Evolutionary conservation across 2,797 vertebrate species (phyloP).

Genomic region (Pseudotriccus pelzelni): DNA sequence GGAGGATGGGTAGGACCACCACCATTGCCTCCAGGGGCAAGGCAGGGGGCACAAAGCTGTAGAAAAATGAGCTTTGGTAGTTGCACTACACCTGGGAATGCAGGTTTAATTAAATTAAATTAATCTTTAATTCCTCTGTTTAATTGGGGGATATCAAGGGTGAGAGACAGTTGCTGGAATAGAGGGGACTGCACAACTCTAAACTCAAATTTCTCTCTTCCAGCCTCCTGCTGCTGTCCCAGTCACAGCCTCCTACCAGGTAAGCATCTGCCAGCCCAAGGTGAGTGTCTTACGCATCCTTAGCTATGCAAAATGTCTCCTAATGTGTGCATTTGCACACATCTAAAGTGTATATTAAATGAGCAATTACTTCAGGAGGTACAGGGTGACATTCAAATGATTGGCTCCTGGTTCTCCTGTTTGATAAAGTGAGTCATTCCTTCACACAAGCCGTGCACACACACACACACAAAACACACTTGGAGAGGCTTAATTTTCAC

Average conservation of each 20-base stretch:
- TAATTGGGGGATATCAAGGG: background rate
- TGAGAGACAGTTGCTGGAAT: background rate
- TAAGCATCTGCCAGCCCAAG: background rate
- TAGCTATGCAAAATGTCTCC: background rate
- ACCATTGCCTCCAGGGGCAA: rapidly evolving
- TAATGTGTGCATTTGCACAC: background rate
- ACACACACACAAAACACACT: background rate
- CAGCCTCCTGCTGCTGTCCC: background rate
- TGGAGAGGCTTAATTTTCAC: background rate
- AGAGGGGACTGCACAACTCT: background rate
- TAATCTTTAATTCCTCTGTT: background rate
- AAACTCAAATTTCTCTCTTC: background rate
- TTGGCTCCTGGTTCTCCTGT: background rate
- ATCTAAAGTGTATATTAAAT: background rate
- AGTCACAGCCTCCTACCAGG: background rate
- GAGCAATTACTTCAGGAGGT: background rate
- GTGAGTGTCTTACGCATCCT: background rate
- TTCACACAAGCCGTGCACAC: background rate
- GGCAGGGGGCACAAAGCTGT: background rate
- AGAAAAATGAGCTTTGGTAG: background rate
- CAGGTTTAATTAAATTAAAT: background rate
- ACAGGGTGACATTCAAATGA: background rate
- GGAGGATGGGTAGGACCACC: rapidly evolving
- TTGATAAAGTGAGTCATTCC: background rate
- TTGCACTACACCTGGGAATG: background rate